Evolutionary conservation across 1,140 invertebrate species (phyloP), one percentile per base, ranked within the genome.

Genomic region (Tetramorium simillimum): DNA sequence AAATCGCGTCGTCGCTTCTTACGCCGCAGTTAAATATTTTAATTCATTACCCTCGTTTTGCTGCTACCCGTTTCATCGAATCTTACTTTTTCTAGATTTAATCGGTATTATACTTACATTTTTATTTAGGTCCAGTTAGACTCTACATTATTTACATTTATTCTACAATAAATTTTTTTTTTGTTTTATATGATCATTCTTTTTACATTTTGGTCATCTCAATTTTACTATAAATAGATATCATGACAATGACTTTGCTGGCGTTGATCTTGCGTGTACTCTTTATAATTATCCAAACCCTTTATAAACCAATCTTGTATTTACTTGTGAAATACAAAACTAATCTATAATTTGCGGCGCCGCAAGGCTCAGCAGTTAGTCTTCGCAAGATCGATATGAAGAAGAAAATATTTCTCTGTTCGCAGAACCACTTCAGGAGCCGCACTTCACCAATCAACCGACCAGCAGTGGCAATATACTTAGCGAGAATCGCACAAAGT

Each of bases 401-500:
- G 21, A 60, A 43, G 28, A 46, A 78, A 63, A 73, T 9, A 3
- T 82, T 43, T 94, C 86, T 94, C 92, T 92, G 92, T 90, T 96
- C 95, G 49, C 95, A 96, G 96, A 96, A 90, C 93, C 93, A 81
- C 95, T 97, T 82, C 97, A 98, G 95, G 97, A 98, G 58, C 98
- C 98, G 43, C 95, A 97, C 82, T 98, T 98, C 94, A 97, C 97
- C 88, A 98, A 96, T 87, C 97, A 98, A 92, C 98, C 98, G 18
- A 97, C 97, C 43, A 97, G 97, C 53, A 97, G 97, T 86, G 97
- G 97, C 88, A 98, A 97, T 93, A 97, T 98, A 92, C 97, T 98
- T 90, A 97, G 97, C 93, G 98, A 98, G 95, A 97, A 97, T 93
- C 96, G 97, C 87, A 98, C 97, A 16, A 99, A 98, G 96, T 98